These are phyloP conservation scores for Campoplex capitator DNA, from an alignment of 2,888 invertebrate species.

Conservation along the genomic window DNA sequence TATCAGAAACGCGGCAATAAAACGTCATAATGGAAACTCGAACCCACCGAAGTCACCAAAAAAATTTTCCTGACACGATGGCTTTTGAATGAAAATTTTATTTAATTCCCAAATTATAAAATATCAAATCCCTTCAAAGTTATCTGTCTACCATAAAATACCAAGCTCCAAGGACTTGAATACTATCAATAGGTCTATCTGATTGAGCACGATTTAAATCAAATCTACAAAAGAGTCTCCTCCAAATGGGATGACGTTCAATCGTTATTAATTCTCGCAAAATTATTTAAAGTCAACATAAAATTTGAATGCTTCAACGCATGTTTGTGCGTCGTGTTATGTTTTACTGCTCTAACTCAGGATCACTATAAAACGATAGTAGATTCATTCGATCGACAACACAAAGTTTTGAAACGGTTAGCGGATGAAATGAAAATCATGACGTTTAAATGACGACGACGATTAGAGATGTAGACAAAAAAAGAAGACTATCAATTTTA, in stretches of 20 bases:
- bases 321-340: not conserved
- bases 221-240: not conserved
- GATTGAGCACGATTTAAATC: not conserved
- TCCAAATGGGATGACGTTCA: not conserved
- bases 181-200: not conserved
- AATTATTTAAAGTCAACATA: not conserved
- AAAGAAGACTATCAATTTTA: not conserved
- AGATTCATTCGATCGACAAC: not conserved
- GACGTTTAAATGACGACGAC: not conserved
- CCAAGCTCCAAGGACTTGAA: not conserved
- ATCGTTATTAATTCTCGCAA: not conserved
- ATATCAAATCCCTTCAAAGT: not conserved
- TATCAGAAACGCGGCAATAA: too few species aligned
- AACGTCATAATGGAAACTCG: not conserved
- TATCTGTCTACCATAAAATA: not conserved
- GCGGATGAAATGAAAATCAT: not conserved
- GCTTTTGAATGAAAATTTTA: too few species aligned
- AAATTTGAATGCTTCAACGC: too few species aligned
- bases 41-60: not conserved
- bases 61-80: not conserved
- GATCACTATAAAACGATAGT: not conserved
- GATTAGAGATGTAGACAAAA: not conserved
- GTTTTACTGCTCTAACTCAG: not conserved
- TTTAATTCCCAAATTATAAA: not conserved
- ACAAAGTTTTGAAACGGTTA: not conserved